These are phyloP conservation scores for Hylia prasina DNA, from an alignment of 2,113 vertebrate species.

Conservation along the genomic window DNA sequence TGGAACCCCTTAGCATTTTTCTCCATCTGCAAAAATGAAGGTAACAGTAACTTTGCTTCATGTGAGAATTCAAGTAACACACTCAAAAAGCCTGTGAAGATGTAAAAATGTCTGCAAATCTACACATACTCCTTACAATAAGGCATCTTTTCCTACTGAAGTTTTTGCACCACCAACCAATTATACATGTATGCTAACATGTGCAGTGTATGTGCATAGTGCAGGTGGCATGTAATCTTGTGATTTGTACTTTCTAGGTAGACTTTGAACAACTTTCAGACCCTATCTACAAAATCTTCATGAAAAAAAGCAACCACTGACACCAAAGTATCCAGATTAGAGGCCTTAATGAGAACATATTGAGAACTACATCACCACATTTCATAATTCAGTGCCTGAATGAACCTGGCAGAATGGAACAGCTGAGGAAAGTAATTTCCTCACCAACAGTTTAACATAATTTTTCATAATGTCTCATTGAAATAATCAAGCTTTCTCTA, in stretches of 20 bases:
- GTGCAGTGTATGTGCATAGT: accelerated
- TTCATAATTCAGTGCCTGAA: neutral
- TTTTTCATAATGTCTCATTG: neutral
- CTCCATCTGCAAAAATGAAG: neutral
- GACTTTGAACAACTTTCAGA: neutral
- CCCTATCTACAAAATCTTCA: neutral
- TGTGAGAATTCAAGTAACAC: neutral
- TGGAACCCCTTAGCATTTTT: neutral
- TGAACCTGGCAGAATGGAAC: neutral
- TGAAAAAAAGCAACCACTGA: neutral
- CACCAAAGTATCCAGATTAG: neutral
- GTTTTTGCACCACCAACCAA: neutral
- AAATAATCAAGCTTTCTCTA: neutral
- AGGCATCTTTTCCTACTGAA: neutral
- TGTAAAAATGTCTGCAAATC: neutral
- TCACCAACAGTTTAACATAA: neutral
- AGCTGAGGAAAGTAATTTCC: neutral
- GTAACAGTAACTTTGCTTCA: neutral
- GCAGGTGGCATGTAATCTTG: neutral
- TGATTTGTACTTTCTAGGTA: neutral
- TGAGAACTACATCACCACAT: neutral
- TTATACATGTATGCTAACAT: neutral
- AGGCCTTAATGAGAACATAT: neutral
- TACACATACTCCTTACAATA: neutral
- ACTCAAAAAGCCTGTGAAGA: neutral